phyloP scores from a whole-genome alignment of 92 coral and sea anemone genomes.

The Siderastrea siderea region DNA sequence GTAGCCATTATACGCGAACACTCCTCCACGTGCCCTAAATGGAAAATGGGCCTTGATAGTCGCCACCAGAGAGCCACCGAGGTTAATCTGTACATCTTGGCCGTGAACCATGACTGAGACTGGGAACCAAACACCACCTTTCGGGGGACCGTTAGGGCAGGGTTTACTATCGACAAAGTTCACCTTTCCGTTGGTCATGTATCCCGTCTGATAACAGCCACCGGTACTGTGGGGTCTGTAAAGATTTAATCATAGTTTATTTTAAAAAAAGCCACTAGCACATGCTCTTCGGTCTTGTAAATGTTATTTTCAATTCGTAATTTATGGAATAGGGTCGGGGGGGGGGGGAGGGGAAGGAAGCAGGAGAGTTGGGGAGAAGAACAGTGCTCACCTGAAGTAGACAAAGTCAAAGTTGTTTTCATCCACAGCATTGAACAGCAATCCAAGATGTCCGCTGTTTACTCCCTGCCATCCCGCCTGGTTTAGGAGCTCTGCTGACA shows the following conservation, averaged over 20 bases:
- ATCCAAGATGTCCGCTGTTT: too few species aligned
- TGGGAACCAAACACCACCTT: too few species aligned
- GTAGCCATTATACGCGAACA: conserved; percentile 20
- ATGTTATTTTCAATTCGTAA: too few species aligned
- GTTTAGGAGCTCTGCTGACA: too few species aligned
- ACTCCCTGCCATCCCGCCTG: too few species aligned
- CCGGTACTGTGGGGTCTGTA: conserved; percentile 12
- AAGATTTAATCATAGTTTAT: neutral
- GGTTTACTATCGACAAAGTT: neutral
- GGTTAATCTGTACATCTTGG: neutral
- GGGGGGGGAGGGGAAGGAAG: neutral
- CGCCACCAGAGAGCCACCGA: conserved; percentile 37
- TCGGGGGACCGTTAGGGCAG: too few species aligned
- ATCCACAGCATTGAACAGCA: too few species aligned
- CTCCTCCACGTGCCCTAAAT: conserved; percentile 32
- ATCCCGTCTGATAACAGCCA: neutral
- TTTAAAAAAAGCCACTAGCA: neutral
- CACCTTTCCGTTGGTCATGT: conserved; percentile 11
- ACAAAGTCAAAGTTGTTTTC: conserved; percentile 45
- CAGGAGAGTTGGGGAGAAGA: neutral
- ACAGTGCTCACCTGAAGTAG: conserved; percentile 61
- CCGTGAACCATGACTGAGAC: too few species aligned
- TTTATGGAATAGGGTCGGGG: too few species aligned
- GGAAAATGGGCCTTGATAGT: conserved; percentile 32
- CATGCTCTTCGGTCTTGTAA: too few species aligned